phyloP scores from a whole-genome alignment of 2,113 vertebrate genomes.

The Leucopsar rothschildi region DNA sequence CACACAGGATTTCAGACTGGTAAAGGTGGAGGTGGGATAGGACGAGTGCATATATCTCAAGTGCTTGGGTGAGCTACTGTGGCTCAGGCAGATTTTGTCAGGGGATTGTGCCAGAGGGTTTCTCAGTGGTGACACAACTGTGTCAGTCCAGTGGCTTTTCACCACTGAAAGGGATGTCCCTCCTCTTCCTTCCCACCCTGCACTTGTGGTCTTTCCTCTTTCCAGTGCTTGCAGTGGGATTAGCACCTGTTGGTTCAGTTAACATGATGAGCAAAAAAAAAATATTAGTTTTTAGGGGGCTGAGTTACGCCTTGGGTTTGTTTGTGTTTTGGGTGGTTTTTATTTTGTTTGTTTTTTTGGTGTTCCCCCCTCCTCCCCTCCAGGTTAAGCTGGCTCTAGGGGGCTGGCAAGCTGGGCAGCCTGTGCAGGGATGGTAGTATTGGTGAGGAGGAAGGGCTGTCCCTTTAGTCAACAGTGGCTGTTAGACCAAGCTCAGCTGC shows the following conservation, averaged over 20 bases:
- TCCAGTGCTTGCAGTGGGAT: neutral
- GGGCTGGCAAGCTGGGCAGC: neutral
- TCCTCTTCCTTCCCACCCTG: neutral
- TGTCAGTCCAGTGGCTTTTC: neutral
- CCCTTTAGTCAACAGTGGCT: constrained; percentile 7
- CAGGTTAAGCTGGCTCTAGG: neutral
- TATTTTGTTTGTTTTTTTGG: no score
- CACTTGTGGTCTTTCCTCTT: neutral
- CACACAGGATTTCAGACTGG: neutral
- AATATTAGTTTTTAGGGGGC: neutral
- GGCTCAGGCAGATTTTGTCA: neutral
- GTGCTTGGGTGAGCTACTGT: neutral
- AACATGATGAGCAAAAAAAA: neutral
- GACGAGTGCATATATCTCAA: neutral
- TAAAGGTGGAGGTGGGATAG: neutral
- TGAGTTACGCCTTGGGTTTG: neutral
- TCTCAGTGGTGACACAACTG: neutral
- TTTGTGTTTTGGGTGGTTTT: neutral
- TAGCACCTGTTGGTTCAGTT: neutral
- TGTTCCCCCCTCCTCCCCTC: accelerated
- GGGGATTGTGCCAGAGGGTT: neutral
- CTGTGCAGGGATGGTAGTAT: neutral
- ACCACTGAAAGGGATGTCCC: neutral
- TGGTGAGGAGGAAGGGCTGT: neutral
- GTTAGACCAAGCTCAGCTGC: neutral